Conservation (phyloP, 1,140 invertebrate genomes). For the Anastrepha obliqua region DNA sequence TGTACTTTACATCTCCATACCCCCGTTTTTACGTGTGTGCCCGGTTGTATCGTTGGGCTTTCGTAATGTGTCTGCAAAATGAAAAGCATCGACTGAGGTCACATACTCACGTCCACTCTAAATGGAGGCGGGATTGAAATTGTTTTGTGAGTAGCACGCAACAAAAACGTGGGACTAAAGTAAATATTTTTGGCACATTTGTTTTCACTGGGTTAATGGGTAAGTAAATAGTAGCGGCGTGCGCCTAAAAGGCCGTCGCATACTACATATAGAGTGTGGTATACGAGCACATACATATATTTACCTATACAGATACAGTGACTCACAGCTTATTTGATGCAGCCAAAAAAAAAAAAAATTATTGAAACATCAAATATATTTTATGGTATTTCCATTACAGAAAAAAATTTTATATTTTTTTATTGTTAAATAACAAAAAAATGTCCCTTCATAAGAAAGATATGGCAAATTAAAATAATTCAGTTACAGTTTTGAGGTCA, state of each 20-base stretch:
- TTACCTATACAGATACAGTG: no score
- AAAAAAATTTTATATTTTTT: no score
- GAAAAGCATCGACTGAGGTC: slow-evolving; percentile 9
- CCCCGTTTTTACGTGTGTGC: not conserved
- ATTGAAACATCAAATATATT: no score
- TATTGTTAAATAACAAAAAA: no score
- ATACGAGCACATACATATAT: not conserved
- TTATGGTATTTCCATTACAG: no score
- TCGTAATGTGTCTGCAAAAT: slow-evolving; percentile 8
- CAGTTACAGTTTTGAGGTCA: no score
- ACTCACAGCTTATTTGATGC: no score
- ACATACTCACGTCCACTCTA: slow-evolving; percentile 11
- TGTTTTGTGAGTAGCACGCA: not conserved
- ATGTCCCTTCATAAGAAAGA: no score
- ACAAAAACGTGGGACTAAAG: not conserved
- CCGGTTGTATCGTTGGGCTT: not conserved
- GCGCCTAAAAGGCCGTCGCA: slow-evolving; percentile 34
- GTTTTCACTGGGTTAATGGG: slow-evolving; percentile 49
- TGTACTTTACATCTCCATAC: not conserved
- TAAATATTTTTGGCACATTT: slow-evolving; percentile 47
- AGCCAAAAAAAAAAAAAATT: no score
- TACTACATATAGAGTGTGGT: not conserved
- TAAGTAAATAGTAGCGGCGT: slow-evolving; percentile 37
- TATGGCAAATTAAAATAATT: no score
- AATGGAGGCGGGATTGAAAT: not conserved